phyloP scores from a whole-genome alignment of 2,797 vertebrate genomes.

The Artibeus lituratus region DNA sequence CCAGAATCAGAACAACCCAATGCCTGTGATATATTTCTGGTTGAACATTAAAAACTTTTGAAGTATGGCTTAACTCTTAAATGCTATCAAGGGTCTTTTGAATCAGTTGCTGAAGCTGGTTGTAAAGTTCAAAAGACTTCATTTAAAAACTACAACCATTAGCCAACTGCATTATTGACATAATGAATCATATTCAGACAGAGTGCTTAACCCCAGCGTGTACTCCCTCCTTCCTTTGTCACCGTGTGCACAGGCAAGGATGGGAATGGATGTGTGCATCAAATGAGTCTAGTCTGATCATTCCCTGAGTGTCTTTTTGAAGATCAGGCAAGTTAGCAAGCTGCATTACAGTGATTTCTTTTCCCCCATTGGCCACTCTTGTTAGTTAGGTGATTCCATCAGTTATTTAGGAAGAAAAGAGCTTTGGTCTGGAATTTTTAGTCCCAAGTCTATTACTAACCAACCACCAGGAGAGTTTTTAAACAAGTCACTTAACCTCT shows the following conservation, averaged over 20 bases:
- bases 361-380: neutral
- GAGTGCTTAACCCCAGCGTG: neutral
- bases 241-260: neutral
- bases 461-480: neutral
- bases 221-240: neutral
- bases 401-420: neutral
- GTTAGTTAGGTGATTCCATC: neutral
- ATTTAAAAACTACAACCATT: slow-evolving; percentile 23
- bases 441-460: neutral
- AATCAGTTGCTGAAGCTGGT: neutral
- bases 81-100: neutral
- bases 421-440: neutral
- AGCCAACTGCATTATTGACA: slow-evolving; percentile 27
- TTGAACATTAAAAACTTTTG: slow-evolving; percentile 27
- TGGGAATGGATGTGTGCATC: neutral
- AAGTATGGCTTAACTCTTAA: slow-evolving; percentile 36
- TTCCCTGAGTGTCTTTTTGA: neutral
- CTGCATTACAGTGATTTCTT: neutral
- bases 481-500: neutral
- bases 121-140: slow-evolving; percentile 35
- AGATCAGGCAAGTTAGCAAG: neutral
- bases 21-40: slow-evolving; percentile 40
- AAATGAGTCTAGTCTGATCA: neutral
- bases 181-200: slow-evolving; percentile 2
- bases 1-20: slow-evolving; percentile 23